A percentile compares a stretch with the other conserved stretches of the same genome.
These are phyloP conservation scores for Xestia sexstrigata DNA, from an alignment of 2,888 invertebrate species.

Conservation along the genomic window DNA sequence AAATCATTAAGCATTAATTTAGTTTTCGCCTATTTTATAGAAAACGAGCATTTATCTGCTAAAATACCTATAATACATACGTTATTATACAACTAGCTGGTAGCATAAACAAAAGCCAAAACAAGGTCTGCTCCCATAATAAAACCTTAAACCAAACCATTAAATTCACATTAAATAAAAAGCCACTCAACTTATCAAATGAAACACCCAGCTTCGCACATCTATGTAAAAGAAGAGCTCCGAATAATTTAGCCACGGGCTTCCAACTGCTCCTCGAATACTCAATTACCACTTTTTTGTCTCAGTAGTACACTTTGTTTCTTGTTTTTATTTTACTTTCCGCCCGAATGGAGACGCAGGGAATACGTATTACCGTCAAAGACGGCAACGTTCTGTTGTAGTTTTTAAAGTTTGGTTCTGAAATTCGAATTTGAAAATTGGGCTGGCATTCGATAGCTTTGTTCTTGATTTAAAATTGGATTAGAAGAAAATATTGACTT, in stretches of 20 bases:
- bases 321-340: constrained; percentile 72
- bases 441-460: constrained; percentile 3
- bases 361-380: constrained; percentile 63
- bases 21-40: background rate
- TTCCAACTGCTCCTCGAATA: constrained; percentile 80
- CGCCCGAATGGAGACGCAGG: constrained; percentile 64
- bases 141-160: constrained; percentile 13
- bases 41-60: background rate
- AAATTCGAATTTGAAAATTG: constrained; percentile 53
- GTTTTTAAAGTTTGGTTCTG: constrained; percentile 54
- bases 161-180: constrained; percentile 61
- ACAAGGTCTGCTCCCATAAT: too few species aligned
- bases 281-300: constrained; percentile 84
- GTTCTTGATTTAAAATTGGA: background rate
- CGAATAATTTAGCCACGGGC: constrained; percentile 79
- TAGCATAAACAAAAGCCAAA: background rate
- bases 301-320: constrained; percentile 74
- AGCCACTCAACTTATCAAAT: constrained; percentile 63
- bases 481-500: background rate
- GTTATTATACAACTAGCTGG: background rate
- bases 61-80: background rate
- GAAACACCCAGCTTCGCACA: constrained; percentile 69
- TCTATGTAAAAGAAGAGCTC: constrained; percentile 69
- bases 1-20: background rate
- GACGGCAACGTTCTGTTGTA: constrained; percentile 55